phyloP scores from a whole-genome alignment of 2,113 vertebrate species.

The Xenopus laevis region DNA sequence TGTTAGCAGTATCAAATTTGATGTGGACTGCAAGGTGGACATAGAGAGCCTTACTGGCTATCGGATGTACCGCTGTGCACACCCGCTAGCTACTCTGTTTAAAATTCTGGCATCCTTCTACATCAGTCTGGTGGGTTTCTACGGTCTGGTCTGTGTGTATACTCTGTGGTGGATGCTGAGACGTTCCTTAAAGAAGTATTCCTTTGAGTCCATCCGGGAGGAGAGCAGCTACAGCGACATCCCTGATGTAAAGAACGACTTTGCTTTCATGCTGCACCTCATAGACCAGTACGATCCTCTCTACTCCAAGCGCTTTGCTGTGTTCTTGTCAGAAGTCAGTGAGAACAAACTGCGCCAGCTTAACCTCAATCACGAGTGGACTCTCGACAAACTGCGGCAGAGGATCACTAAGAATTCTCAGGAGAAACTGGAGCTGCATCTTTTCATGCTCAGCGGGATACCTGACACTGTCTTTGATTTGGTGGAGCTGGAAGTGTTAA shows the following conservation, averaged over 20 bases:
- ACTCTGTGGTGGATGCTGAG: constrained; percentile 96
- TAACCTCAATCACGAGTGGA: constrained; percentile 98
- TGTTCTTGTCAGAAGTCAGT: constrained; percentile 95
- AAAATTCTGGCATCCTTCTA: constrained; percentile 97
- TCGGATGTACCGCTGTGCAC: constrained; percentile 89
- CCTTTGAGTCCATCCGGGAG: constrained; percentile 94
- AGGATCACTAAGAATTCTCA: constrained; percentile 94
- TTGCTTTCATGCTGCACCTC: constrained; percentile 97
- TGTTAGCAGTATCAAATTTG: constrained; percentile 89
- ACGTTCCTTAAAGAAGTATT: constrained; percentile 94
- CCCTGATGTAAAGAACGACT: constrained; percentile 96
- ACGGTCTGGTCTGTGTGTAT: constrained; percentile 95
- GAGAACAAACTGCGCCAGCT: constrained; percentile 96
- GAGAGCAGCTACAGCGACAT: constrained; percentile 99
- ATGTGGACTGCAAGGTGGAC: constrained; percentile 89
- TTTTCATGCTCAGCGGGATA: constrained; percentile 97
- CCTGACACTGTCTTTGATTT: constrained; percentile 95
- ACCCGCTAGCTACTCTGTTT: constrained; percentile 93
- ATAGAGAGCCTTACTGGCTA: constrained; percentile 95
- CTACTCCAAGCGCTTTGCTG: constrained; percentile 94
- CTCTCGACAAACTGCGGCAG: constrained; percentile 90
- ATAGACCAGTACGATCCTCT: constrained; percentile 96
- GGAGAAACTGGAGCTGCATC: constrained; percentile 93
- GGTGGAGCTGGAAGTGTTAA: constrained; percentile 90
- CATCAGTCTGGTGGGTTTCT: constrained; percentile 91